Evolutionary conservation across 2,888 invertebrate species (phyloP).

Genomic region (Pollenia amentaria): DNA sequence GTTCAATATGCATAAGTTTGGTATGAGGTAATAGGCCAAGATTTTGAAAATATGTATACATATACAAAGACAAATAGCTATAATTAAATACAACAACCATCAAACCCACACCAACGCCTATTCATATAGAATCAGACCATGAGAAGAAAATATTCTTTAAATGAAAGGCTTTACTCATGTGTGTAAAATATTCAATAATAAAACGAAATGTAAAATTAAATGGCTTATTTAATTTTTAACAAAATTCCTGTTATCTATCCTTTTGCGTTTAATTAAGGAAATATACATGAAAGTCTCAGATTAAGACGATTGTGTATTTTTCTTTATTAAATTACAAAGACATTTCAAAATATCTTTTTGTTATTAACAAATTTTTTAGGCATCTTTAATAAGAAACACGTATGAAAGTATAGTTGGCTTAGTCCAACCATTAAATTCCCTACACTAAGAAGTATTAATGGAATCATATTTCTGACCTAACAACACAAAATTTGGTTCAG

Average conservation of each 20-base stretch:
- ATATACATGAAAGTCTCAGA: background rate
- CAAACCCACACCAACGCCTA: no score
- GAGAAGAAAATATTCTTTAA: background rate
- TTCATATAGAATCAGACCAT: background rate
- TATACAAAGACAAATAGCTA: background rate
- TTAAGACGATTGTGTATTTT: background rate
- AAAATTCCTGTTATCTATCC: constrained; percentile 1
- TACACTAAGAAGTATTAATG: no score
- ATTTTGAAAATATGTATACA: background rate
- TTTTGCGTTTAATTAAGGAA: background rate
- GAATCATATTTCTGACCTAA: no score
- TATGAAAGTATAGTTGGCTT: no score
- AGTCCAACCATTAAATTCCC: no score
- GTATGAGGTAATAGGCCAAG: no score
- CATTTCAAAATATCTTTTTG: background rate
- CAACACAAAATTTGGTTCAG: no score
- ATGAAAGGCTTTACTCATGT: constrained; percentile 7
- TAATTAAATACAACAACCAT: background rate
- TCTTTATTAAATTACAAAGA: background rate
- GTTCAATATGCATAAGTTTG: no score
- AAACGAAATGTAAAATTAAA: constrained; percentile 34
- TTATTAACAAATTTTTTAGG: background rate
- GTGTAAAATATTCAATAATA: constrained; percentile 43
- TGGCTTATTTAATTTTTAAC: constrained; percentile 38
- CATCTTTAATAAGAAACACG: background rate